phyloP scores from a whole-genome alignment of 2,113 vertebrate species.

The Laticauda colubrina region DNA sequence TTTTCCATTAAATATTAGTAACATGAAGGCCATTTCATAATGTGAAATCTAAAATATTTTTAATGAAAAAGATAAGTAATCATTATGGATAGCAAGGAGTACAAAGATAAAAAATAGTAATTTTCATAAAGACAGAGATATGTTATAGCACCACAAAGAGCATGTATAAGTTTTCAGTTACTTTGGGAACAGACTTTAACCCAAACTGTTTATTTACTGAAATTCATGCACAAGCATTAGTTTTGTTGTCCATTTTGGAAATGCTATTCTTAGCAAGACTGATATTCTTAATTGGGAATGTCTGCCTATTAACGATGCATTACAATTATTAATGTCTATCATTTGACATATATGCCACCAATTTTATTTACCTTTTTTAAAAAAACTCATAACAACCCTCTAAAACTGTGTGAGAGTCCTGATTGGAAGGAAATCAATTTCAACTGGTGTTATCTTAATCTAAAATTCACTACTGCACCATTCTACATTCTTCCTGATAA shows the following conservation, averaged over 20 bases:
- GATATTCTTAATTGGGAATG: background rate
- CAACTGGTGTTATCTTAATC: background rate
- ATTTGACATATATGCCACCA: background rate
- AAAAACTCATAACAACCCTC: background rate
- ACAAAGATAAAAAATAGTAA: background rate
- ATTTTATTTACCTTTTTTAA: background rate
- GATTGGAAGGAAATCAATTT: background rate
- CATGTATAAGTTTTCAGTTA: background rate
- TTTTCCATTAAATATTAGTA: slow-evolving; percentile 32
- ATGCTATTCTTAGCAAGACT: background rate
- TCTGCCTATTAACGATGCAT: background rate
- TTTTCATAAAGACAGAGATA: background rate
- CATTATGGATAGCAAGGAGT: background rate
- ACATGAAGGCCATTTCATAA: slow-evolving; percentile 37
- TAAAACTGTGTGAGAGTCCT: background rate
- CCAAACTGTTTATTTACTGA: background rate
- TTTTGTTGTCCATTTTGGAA: background rate
- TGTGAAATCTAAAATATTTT: slow-evolving; percentile 21
- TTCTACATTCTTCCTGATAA: background rate
- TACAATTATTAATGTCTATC: background rate
- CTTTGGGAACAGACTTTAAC: background rate
- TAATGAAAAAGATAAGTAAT: slow-evolving; percentile 9
- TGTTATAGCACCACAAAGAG: background rate
- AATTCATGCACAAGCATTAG: background rate
- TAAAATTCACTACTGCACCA: background rate